Evolutionary conservation across 2,113 vertebrate species (phyloP), one percentile per base, ranked within the genome.

Genomic region (Illadopsis cleaveri): DNA sequence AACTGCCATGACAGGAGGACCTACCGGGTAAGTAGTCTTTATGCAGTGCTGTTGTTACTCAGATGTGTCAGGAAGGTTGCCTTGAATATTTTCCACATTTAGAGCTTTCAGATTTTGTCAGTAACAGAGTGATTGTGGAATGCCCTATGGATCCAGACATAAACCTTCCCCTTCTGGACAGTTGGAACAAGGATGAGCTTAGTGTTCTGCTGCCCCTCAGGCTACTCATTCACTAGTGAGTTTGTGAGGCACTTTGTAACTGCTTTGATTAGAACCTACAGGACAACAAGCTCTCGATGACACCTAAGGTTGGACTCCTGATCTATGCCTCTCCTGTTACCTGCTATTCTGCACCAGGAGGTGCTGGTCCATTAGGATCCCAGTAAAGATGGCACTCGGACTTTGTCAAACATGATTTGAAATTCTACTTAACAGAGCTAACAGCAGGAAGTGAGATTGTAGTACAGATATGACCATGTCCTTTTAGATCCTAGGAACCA

Each of bases 1-100:
- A 95, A 99, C 99, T 8, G 18, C 2, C 11, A 1, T 0, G 0
- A 0, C 0, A 0, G 99, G 99, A 48, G 99, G 99, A 42, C 35
- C 98, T 69, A 0, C 20, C 2, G 0, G 0, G 99, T 99, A 96
- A 80, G 97, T 81, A 69, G 24, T 51, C 6, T 57, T 89, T 21
- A 11, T n/a, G n/a, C 57, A 17, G 19, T 60, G 57, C 31, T 70
- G 15, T 22, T 68, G 22, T 58, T 78, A 19, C n/a, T 78, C 42
- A 48, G 35, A 27, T 38, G 27, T 58, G 28, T 48, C 44, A 45
- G 75, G 25, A 80, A 56, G 61, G 54, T 31, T 72, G 40, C 25
- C 11, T 51, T 44, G 47, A 62, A 10, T 64, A 20, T 78, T 68
- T 73, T 60, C 38, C 18, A 15, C 12, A 3, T 72, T 30, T 33